Evolutionary conservation across 2,797 vertebrate species (phyloP).

Genomic region (Mormyrops attenuatus): DNA sequence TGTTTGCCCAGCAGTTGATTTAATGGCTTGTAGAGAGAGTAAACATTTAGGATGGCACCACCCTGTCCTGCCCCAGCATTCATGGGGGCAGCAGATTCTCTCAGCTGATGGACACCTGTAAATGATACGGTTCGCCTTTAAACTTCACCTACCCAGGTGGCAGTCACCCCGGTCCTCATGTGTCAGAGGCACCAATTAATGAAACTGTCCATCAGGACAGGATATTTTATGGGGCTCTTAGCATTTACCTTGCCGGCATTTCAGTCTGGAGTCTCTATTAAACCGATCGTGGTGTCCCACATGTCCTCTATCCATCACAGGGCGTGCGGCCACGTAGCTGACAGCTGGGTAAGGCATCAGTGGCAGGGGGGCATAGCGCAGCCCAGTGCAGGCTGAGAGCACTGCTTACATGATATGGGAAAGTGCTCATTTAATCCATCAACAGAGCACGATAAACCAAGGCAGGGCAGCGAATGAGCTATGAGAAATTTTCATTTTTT

Average conservation of each 20-base stretch:
- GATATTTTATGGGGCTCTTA: slow-evolving; percentile 75
- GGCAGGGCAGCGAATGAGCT: neutral
- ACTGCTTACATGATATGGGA: neutral
- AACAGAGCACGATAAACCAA: neutral
- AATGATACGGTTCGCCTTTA: neutral
- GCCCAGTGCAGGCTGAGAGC: neutral
- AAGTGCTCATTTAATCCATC: neutral
- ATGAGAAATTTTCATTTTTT: neutral
- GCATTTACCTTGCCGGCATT: slow-evolving; percentile 70
- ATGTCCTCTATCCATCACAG: slow-evolving; percentile 65
- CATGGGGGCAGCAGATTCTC: neutral
- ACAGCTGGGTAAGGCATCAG: slow-evolving; percentile 41
- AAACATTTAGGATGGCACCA: neutral
- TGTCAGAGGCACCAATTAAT: neutral
- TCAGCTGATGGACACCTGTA: neutral
- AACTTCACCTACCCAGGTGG: neutral
- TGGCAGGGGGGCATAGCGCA: neutral
- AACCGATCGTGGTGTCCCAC: slow-evolving; percentile 61
- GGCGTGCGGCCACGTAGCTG: slow-evolving; percentile 31
- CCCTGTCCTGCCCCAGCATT: neutral
- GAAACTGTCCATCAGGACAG: slow-evolving; percentile 7
- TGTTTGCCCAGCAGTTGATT: neutral
- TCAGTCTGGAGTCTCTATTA: slow-evolving; percentile 72
- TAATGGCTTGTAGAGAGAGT: neutral
- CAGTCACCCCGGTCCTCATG: neutral